A percentile compares a stretch with the other conserved stretches of the same genome.
Conservation (phyloP, 2,113 vertebrate genomes). For the Notechis scutatus region DNA sequence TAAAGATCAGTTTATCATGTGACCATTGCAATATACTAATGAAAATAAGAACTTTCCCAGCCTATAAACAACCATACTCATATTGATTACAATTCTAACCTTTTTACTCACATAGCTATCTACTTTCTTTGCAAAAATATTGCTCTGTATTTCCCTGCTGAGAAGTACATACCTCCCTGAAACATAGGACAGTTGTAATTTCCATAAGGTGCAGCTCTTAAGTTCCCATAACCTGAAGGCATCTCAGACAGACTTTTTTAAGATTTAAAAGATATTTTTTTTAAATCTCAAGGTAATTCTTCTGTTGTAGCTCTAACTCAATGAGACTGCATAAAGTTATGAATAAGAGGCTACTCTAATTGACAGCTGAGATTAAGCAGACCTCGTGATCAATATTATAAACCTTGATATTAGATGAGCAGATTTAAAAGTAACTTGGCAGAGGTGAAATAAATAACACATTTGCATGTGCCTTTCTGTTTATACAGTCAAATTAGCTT, state of each 20-base stretch:
- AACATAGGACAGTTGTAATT: constrained; percentile 77
- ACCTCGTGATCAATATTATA: constrained; percentile 48
- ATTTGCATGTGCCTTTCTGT: background rate
- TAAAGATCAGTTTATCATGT: background rate
- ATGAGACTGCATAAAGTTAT: constrained; percentile 38
- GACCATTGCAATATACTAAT: background rate
- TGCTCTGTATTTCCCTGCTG: constrained; percentile 19
- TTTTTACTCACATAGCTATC: background rate
- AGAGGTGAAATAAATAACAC: constrained; percentile 46
- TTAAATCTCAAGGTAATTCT: constrained; percentile 16
- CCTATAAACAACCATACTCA: background rate
- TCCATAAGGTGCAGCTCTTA: constrained; percentile 67
- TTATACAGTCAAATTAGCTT: too few species aligned
- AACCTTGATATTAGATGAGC: constrained; percentile 60
- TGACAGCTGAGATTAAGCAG: background rate
- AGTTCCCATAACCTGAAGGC: constrained; percentile 41
- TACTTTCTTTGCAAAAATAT: constrained; percentile 29
- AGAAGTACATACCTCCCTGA: constrained; percentile 77
- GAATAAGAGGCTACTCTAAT: constrained; percentile 34
- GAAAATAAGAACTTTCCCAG: background rate
- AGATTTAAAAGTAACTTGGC: constrained; percentile 42
- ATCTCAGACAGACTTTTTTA: constrained; percentile 44
- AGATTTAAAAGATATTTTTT: background rate
- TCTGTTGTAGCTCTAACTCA: constrained; percentile 34
- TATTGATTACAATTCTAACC: background rate